Percentiles rank a stretch among this genome's conserved stretches.
Conservation (phyloP, 2,888 invertebrate genomes). For the Noctua janthina region DNA sequence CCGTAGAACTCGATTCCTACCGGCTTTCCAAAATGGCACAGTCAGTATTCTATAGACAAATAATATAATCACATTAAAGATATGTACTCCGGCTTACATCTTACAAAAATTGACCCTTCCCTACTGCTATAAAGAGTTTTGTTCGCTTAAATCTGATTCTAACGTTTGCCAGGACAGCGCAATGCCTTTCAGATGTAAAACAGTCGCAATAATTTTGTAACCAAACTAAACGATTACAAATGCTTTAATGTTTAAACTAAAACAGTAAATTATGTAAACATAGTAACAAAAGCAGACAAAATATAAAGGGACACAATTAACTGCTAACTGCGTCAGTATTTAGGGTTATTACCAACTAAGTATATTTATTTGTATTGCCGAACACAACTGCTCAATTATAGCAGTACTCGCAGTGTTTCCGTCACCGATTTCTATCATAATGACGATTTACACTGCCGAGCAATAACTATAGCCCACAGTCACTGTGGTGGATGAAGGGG, state of each 20-base stretch:
- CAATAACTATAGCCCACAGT: slow-evolving; percentile 61
- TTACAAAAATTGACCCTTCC: no score
- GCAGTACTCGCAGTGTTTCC: slow-evolving; percentile 48
- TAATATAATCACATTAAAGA: no score
- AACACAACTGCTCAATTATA: slow-evolving; percentile 67
- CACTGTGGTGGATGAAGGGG: slow-evolving; percentile 36
- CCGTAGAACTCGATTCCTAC: no score
- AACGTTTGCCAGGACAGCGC: slow-evolving; percentile 11
- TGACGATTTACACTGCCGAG: slow-evolving; percentile 65
- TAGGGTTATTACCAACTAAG: slow-evolving; percentile 63
- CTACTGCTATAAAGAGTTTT: background rate
- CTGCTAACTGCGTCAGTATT: slow-evolving; percentile 54
- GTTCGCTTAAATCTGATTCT: background rate
- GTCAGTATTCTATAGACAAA: no score
- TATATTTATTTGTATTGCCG: slow-evolving; percentile 61
- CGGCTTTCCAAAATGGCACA: no score
- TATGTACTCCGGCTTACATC: no score
- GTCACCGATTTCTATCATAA: slow-evolving; percentile 66
- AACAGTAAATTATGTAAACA: slow-evolving; percentile 60
- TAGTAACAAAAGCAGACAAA: slow-evolving; percentile 51
- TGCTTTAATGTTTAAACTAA: slow-evolving; percentile 50
- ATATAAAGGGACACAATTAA: slow-evolving; percentile 62
- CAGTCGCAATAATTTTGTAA: slow-evolving; percentile 45
- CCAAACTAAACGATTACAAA: slow-evolving; percentile 57
- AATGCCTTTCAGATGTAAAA: slow-evolving; percentile 32